Percentiles rank a stretch among this genome's conserved stretches.
phyloP scores from a whole-genome alignment of 1,140 invertebrate species.

The Monomorium pharaonis region DNA sequence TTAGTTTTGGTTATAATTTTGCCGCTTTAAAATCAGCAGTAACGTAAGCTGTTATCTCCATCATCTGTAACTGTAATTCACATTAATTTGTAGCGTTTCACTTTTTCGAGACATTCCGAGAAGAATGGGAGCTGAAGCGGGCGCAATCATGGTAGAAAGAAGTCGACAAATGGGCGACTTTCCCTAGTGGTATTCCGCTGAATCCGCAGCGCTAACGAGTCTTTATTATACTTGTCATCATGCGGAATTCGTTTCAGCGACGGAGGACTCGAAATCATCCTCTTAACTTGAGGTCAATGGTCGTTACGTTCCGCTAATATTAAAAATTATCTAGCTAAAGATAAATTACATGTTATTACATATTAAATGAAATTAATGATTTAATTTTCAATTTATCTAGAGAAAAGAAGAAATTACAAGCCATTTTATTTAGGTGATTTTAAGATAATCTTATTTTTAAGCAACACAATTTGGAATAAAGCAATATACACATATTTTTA shows the following conservation, averaged over 20 bases:
- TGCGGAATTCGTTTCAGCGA: conserved; percentile 20
- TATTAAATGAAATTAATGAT: too few species aligned
- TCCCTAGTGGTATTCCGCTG: conserved; percentile 28
- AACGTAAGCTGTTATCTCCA: background rate
- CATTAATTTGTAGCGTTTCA: conserved; percentile 21
- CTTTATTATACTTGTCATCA: conserved; percentile 70
- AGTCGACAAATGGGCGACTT: conserved; percentile 47
- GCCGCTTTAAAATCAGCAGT: background rate
- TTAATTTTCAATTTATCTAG: too few species aligned
- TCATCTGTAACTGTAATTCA: conserved; percentile 1
- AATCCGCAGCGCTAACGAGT: conserved; percentile 58
- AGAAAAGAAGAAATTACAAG: too few species aligned
- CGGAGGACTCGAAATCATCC: background rate
- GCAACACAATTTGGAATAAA: too few species aligned
- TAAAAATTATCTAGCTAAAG: too few species aligned
- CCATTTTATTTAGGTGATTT: too few species aligned
- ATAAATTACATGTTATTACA: too few species aligned
- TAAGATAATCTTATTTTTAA: too few species aligned
- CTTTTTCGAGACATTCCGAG: background rate
- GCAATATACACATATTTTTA: too few species aligned
- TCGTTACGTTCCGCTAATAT: conserved; percentile 12
- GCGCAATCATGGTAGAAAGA: conserved; percentile 59
- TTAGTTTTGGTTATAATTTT: background rate
- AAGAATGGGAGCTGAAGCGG: conserved; percentile 37
- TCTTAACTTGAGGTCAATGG: background rate